Evolutionary conservation across 2,113 vertebrate species (phyloP).

Genomic region (cattle (Bos taurus)): ARS-UCD2.0 NC_037336.1:47888501-47889000

Average conservation of each 20-base stretch:
- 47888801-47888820: constrained; percentile 72
- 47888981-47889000: constrained; percentile 82
- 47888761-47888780: constrained; percentile 65
- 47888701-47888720: constrained; percentile 65
- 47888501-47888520: background rate
- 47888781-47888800: constrained; percentile 67
- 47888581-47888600: constrained; percentile 79
- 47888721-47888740: constrained; percentile 66
- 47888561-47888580: constrained; percentile 64
- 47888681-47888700: constrained; percentile 70
- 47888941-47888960: constrained; percentile 80
- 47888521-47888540: constrained; percentile 66
- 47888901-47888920: constrained; percentile 73
- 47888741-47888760: constrained; percentile 64
- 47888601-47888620: constrained; percentile 69
- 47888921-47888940: constrained; percentile 82
- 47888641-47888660: constrained; percentile 67
- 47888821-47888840: constrained; percentile 72
- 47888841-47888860: constrained; percentile 64
- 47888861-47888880: constrained; percentile 57
- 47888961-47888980: constrained; percentile 87
- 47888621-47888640: constrained; percentile 16
- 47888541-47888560: constrained; percentile 71
- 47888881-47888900: constrained; percentile 56
- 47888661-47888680: constrained; percentile 69